These are phyloP conservation scores for Amphiprion clarkii DNA, from an alignment of 2,797 vertebrate genomes.

Conservation along the genomic window DNA sequence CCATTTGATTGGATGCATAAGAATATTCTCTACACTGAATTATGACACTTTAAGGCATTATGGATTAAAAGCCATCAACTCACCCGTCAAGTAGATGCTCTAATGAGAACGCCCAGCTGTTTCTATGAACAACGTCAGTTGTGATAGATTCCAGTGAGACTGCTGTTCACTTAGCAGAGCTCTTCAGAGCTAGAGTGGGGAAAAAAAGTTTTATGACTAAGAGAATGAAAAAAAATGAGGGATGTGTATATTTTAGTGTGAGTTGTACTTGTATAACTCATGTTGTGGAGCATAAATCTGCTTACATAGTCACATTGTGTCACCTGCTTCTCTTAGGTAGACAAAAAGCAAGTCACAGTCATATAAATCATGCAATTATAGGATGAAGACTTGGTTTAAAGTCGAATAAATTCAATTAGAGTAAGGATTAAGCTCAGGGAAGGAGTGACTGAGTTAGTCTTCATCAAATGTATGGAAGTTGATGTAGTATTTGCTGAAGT, in stretches of 20 bases:
- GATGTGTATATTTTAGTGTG: background rate
- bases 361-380: background rate
- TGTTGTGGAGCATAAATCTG: conserved; percentile 7
- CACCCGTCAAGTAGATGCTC: conserved; percentile 12
- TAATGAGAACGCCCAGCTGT: conserved; percentile 22
- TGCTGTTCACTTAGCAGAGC: conserved; percentile 21
- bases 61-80: conserved; percentile 35
- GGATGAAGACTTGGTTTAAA: background rate
- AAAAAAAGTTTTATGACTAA: conserved; percentile 16
- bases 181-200: conserved; percentile 8
- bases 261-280: conserved; percentile 4
- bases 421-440: background rate
- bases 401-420: background rate
- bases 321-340: background rate
- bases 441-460: background rate
- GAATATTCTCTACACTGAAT: conserved; percentile 7
- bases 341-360: conserved; percentile 1
- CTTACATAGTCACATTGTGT: background rate
- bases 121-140: conserved; percentile 26
- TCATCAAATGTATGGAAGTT: background rate
- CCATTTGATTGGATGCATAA: conserved; percentile 6
- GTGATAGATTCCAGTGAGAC: conserved; percentile 22
- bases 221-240: conserved; percentile 3
- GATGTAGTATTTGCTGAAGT: background rate
- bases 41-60: conserved; percentile 8